Evolutionary conservation across 2,113 vertebrate genomes (phyloP), one percentile per base, ranked within the genome.

Genomic region (Charina bottae): DNA sequence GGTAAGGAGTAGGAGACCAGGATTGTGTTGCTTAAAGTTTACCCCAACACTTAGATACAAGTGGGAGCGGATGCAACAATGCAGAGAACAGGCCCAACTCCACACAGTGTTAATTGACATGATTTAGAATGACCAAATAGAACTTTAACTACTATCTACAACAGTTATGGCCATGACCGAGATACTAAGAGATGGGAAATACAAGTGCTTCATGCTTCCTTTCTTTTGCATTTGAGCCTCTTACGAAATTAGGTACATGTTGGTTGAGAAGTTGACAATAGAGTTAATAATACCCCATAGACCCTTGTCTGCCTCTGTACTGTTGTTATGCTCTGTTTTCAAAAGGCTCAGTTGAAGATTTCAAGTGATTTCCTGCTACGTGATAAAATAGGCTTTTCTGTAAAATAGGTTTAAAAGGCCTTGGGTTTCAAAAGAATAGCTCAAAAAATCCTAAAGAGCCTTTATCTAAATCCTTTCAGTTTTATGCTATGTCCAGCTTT

Each of bases 391-490:
- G 28, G 6, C 37, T 91, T 54, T 90, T 83, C 17, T 83, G 84
- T 54, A 85, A 64, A 86, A 9, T 68, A 91, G 6, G 4, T 86
- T 55, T 33, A 28, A 91, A 33, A 37, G 19, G 24, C 28, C 58
- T 86, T 91, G 46, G 37, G 84, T 68, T 91, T 86, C 83, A 85
- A 54, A 91, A 62, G n/a, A 86, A 55, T 23, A 55, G 42, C 58
- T 86, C 59, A 49, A 55, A 55, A 53, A 49, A 86, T 37, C 17
- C 28, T 49, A 64, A 91, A 55, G 84, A 64, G 12, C 59, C 85
- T 86, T 64, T 86, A 91, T 37, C 53, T 33, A 86, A 55, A 86
- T 54, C 83, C 6, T 53, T 15, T 53, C 26, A n/a, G 24, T 83
- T 33, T 53, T 92, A 88, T 60, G 11, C 86, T 53, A 23, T 60